Base-by-base conservation (phyloP, 2,888 invertebrate genomes). In the Sinodicranocentrus sp. region DNA sequence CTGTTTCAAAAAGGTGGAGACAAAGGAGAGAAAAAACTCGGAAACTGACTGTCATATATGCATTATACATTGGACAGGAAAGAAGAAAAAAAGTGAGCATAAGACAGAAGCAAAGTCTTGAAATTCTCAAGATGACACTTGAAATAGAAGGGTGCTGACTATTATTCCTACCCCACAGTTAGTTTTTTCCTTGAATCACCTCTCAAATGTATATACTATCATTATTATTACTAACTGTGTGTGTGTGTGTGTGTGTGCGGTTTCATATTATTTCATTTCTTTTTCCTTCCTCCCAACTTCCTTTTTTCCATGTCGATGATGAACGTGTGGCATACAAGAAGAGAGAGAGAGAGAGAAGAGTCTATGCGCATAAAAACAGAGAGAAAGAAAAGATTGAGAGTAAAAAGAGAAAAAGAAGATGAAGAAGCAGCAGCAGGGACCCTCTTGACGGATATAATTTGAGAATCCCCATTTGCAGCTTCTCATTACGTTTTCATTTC, bases 381-480 rank as follows among this genome's bases (percentile, higher is more conserved):
- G 72, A 68, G 54, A 79, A 33, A 72, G 6, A 33, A 26, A 70
- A 71, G 26, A 57, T 43, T 48, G 21, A 43, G 19, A 65, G 10
- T 68, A 52, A 48, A 77, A 72, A 71, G 59, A 61, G 78, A 65
- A 61, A 71, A 77, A 83, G 23, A 70, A 78, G 78, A 85, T 82
- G 79, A 78, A 83, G 83, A 78, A 70, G 78, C 72, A 82, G 75
- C 67, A 73, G 75, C 70, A 78, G 82, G 78, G 68, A 72, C 67
- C 72, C 76, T 77, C 80, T 77, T 83, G 83, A 84, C 76, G 76
- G 83, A 80, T 82, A 84, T 82, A 84, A 84, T 84, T 86, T 86
- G 84, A 82, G 82, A 82, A 80, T 86, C 71, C 78, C 84, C 79
- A 82, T 76, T 75, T 82, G 71, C 82, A 82, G 76, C 82, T 82